Percentiles rank a stretch among this genome's conserved stretches.
phyloP scores from a whole-genome alignment of 2,113 vertebrate genomes.

The Lutjanus erythropterus region DNA sequence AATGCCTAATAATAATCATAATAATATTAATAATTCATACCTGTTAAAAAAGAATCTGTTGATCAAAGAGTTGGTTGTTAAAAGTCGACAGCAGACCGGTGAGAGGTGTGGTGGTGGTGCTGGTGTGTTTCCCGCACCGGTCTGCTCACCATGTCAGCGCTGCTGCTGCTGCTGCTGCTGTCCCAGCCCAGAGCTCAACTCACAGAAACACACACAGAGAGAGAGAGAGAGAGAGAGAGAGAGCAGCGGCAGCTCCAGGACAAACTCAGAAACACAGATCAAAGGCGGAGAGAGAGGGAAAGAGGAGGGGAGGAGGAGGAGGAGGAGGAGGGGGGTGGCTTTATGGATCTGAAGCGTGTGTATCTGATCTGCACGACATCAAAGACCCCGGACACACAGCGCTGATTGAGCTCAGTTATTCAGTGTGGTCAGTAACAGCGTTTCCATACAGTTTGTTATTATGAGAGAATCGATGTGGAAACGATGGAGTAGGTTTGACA shows the following conservation, averaged over 20 bases:
- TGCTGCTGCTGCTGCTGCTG: conserved; percentile 61
- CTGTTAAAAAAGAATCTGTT: conserved; percentile 29
- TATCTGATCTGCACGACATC: conserved; percentile 91
- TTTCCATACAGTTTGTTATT: conserved; percentile 1
- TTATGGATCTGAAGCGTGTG: conserved; percentile 87
- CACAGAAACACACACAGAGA: conserved; percentile 84
- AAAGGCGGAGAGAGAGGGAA: conserved; percentile 81
- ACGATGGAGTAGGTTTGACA: not conserved
- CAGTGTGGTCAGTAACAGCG: conserved; percentile 8
- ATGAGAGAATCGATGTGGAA: not conserved
- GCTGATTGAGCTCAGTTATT: not conserved
- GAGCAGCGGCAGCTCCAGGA: conserved; percentile 78
- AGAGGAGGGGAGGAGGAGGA: not conserved
- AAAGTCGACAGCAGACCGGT: conserved; percentile 49
- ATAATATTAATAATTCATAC: conserved; percentile 47
- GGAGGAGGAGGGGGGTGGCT: conserved; percentile 69
- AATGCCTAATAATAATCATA: not conserved
- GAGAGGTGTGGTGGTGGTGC: conserved; percentile 48
- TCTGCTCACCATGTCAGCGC: conserved; percentile 66
- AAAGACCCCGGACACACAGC: conserved; percentile 80
- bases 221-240: not conserved
- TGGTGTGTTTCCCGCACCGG: conserved; percentile 64
- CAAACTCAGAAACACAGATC: conserved; percentile 87
- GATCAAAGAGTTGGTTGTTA: not conserved
- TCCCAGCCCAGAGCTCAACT: conserved; percentile 86